Conservation (phyloP, 2,888 invertebrate genomes). For the Lasius platythorax region DNA sequence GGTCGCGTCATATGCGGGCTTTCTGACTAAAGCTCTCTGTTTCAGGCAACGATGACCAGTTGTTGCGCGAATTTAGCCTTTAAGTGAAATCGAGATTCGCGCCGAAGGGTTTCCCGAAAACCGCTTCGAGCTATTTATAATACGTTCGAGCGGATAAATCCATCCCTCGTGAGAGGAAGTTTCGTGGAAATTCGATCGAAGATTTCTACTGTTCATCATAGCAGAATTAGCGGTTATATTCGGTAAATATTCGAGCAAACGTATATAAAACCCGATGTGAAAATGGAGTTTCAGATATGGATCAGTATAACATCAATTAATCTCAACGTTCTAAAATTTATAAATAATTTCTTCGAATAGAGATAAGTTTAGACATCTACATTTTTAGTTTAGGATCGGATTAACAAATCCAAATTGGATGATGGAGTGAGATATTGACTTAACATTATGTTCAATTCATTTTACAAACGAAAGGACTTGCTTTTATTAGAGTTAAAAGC, state of each 20-base stretch:
- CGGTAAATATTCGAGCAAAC: background rate
- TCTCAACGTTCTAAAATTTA: background rate
- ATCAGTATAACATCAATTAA: background rate
- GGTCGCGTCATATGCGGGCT: slow-evolving; percentile 49
- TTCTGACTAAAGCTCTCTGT: slow-evolving; percentile 53
- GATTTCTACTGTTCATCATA: slow-evolving; percentile 39
- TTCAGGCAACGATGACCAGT: slow-evolving; percentile 51
- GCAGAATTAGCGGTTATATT: background rate
- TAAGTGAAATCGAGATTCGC: slow-evolving; percentile 30
- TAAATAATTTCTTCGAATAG: background rate
- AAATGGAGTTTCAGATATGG: background rate
- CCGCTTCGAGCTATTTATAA: slow-evolving; percentile 47
- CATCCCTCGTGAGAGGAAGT: slow-evolving; percentile 15
- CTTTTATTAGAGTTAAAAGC: background rate
- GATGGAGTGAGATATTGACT: background rate
- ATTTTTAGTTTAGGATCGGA: too few species aligned
- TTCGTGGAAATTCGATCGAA: slow-evolving; percentile 36
- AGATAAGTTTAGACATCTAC: background rate
- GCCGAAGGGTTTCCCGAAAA: slow-evolving; percentile 36
- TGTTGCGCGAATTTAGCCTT: slow-evolving; percentile 28
- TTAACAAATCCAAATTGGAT: background rate
- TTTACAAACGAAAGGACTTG: background rate
- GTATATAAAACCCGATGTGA: background rate
- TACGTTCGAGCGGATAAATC: slow-evolving; percentile 32
- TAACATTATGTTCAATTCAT: background rate